These are phyloP conservation scores for Zaprionus gabonicus DNA, from an alignment of 1,140 invertebrate species.

Conservation along the genomic window DNA sequence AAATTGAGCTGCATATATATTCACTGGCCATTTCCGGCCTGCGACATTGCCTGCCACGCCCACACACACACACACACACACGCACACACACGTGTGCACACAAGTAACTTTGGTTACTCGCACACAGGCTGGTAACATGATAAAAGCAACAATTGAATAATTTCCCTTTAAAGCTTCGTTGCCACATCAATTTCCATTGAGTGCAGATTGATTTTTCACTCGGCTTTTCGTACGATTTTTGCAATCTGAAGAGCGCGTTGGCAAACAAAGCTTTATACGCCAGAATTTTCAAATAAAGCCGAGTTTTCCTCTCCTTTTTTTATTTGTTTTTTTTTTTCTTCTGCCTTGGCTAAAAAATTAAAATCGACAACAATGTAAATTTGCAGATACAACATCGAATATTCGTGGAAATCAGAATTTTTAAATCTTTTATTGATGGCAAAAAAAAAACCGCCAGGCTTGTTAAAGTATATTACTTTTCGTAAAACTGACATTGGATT, in stretches of 20 bases:
- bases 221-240: not conserved
- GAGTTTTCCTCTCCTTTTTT: not conserved
- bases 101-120: not conserved
- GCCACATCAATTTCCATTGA: constrained; percentile 14
- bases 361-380: not conserved
- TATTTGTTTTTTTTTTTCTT: not conserved
- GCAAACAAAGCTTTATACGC: not conserved
- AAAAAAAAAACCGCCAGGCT: not conserved
- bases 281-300: not conserved
- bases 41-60: not conserved
- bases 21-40: constrained; percentile 65
- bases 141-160: constrained; percentile 28
- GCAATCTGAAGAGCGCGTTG: not conserved
- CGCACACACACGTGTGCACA: too few relatives aligned
- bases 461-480: not conserved
- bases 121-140: constrained; percentile 9
- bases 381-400: not conserved
- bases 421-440: not conserved
- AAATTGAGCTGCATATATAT: constrained; percentile 71
- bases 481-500: not conserved
- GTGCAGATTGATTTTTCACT: constrained; percentile 18
- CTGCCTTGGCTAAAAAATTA: not conserved
- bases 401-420: too few relatives aligned
- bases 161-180: constrained; percentile 20
- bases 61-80: not conserved